phyloP scores from a whole-genome alignment of 2,797 vertebrate species.

The Podargus strigoides region DNA sequence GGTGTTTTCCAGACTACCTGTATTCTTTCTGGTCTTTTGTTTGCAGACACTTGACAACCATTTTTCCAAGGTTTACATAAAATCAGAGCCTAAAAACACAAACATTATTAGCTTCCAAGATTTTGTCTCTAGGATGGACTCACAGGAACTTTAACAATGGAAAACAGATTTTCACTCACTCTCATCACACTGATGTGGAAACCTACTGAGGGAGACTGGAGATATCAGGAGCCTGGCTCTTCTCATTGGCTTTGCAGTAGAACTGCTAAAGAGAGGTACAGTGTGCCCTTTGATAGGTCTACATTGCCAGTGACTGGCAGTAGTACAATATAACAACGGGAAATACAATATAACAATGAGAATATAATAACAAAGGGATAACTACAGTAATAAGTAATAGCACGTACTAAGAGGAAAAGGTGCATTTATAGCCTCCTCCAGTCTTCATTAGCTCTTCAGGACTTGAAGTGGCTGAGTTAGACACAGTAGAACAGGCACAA shows the following conservation, averaged over 20 bases:
- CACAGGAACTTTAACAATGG: neutral
- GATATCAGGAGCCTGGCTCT: neutral
- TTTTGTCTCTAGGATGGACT: neutral
- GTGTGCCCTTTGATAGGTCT: neutral
- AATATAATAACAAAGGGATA: neutral
- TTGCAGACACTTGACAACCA: neutral
- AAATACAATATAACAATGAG: neutral
- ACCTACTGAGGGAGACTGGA: neutral
- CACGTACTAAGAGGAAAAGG: neutral
- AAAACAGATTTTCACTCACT: neutral
- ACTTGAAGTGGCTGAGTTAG: neutral
- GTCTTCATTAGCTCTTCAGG: neutral
- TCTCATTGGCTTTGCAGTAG: neutral
- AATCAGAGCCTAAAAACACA: neutral
- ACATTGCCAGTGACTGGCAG: neutral
- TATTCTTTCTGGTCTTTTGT: neutral
- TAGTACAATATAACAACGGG: neutral
- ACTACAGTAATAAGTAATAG: neutral
- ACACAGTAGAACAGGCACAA: neutral
- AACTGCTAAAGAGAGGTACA: neutral
- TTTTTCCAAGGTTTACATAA: neutral
- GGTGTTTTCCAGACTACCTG: neutral
- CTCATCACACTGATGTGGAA: neutral
- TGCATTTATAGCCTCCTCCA: neutral
- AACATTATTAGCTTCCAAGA: neutral